phyloP scores from a whole-genome alignment of 2,888 invertebrate species.

The Drepana falcataria region DNA sequence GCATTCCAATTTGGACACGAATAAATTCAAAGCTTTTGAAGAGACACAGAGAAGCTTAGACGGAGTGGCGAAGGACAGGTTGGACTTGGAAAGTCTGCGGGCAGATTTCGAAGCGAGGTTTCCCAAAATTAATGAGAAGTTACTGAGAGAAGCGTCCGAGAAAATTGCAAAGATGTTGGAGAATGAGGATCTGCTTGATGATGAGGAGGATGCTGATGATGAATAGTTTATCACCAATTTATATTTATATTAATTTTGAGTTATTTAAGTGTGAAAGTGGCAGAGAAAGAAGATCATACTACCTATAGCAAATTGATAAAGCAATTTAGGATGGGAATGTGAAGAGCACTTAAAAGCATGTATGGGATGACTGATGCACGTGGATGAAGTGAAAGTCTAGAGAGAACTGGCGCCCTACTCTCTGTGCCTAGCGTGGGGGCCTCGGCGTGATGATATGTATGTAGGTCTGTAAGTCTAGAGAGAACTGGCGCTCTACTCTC shows the following conservation, averaged over 20 bases:
- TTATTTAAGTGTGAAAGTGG: not conserved
- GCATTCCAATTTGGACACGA: constrained; percentile 49
- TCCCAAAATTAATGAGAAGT: constrained; percentile 52
- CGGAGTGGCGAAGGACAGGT: constrained; percentile 40
- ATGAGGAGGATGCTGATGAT: constrained; percentile 28
- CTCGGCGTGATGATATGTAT: too few relatives aligned
- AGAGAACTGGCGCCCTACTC: too few relatives aligned
- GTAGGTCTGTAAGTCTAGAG: too few relatives aligned
- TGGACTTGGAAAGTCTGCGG: constrained; percentile 49
- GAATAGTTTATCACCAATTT: not conserved
- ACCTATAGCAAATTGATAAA: too few relatives aligned
- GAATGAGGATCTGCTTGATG: constrained; percentile 25
- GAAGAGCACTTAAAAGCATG: too few relatives aligned
- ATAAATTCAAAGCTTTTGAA: constrained; percentile 51
- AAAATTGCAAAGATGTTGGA: constrained; percentile 48
- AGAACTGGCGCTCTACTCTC: too few relatives aligned
- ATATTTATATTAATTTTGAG: constrained; percentile 1
- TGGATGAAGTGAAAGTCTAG: too few relatives aligned
- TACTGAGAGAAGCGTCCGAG: constrained; percentile 55
- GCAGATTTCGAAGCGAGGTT: constrained; percentile 51
- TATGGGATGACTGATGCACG: too few relatives aligned
- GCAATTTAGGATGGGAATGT: too few relatives aligned
- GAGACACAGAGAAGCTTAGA: constrained; percentile 33
- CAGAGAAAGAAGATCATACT: too few relatives aligned
- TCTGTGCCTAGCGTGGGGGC: too few relatives aligned